Evolutionary conservation across 2,113 vertebrate genomes (phyloP), one percentile per base, ranked within the genome.

Genomic region (Catharus minimus): DNA sequence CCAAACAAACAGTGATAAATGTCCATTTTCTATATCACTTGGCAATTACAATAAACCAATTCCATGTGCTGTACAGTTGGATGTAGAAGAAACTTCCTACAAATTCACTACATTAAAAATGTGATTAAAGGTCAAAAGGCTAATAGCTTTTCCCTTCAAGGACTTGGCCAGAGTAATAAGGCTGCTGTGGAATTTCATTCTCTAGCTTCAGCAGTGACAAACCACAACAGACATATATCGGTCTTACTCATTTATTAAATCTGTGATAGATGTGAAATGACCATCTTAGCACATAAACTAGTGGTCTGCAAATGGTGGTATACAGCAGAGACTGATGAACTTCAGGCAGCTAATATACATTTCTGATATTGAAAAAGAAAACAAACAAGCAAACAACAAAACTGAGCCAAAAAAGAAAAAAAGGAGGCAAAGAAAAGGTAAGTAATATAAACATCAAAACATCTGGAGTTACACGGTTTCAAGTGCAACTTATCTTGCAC

Each of bases 151-250:
- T 84, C 33, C 33, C 4, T 30, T 49, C 30, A 56, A 83, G 33
- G 30, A 13, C 36, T 74, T 8, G 33, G 20, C 5, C 30, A 57
- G 13, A 57, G 16, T 33, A 84, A 41, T 30, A 41, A 41, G 20
- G 20, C 33, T 49, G 33, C 50, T 21, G 66, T 24, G 20, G 43
- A 57, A 66, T 49, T 41, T 74, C 13, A 21, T 84, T 49, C 43
- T 49, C 13, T 41, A 49, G 30, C 13, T 56, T 65, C 15, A 24
- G 65, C 60, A 41, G 24, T 43, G 50, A 57, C 23, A 36, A 84
- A 49, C 26, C 24, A 41, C 43, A 26, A 49, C 43, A 41, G 16
- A 30, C 3, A 13, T 13, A 20, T 24, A 49, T 24, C 0, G 0
- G 24, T 24, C 60, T 57, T 41, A 20, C 5, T 56, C 15, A 33